Percentiles rank a stretch among this genome's conserved stretches.
These are phyloP conservation scores for Cheilosia pagana DNA, from an alignment of 2,888 invertebrate species.

Conservation along the genomic window DNA sequence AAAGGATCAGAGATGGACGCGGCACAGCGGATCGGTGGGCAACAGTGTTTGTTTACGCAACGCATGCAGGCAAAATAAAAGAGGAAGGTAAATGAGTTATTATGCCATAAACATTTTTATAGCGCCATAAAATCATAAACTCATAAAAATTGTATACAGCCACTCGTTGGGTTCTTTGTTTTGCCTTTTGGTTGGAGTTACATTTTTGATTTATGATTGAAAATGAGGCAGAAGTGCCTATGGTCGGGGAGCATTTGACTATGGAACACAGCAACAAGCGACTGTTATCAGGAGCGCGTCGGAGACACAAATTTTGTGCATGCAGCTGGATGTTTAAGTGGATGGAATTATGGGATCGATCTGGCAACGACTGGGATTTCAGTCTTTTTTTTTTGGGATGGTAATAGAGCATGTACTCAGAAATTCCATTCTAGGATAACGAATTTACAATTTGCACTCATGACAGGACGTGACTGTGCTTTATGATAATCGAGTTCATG, in stretches of 20 bases:
- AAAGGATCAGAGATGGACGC: conserved; percentile 28
- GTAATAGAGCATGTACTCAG: conserved; percentile 66
- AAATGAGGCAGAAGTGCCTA: conserved; percentile 69
- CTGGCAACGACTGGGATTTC: conserved; percentile 24
- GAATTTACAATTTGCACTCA: conserved; percentile 68
- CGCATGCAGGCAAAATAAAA: conserved; percentile 55
- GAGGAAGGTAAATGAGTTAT: conserved; percentile 69
- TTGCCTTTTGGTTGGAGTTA: conserved; percentile 39
- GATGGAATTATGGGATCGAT: conserved; percentile 31
- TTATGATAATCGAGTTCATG: conserved; percentile 50
- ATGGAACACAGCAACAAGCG: conserved; percentile 51
- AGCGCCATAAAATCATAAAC: conserved; percentile 73
- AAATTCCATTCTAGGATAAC: conserved; percentile 44
- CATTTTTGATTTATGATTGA: conserved; percentile 73
- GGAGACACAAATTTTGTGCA: background rate
- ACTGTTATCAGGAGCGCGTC: conserved; percentile 25
- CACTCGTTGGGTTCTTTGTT: conserved; percentile 13
- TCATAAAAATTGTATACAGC: conserved; percentile 67
- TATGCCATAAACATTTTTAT: conserved; percentile 74
- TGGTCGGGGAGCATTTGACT: background rate
- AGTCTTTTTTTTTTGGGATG: conserved; percentile 5
- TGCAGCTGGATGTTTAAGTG: conserved; percentile 16
- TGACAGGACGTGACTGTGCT: conserved; percentile 55
- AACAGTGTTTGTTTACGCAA: conserved; percentile 56
- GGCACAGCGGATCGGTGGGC: conserved; percentile 1